Conservation (phyloP, 2,797 vertebrate genomes). For the Eulemur rubriventer region DNA sequence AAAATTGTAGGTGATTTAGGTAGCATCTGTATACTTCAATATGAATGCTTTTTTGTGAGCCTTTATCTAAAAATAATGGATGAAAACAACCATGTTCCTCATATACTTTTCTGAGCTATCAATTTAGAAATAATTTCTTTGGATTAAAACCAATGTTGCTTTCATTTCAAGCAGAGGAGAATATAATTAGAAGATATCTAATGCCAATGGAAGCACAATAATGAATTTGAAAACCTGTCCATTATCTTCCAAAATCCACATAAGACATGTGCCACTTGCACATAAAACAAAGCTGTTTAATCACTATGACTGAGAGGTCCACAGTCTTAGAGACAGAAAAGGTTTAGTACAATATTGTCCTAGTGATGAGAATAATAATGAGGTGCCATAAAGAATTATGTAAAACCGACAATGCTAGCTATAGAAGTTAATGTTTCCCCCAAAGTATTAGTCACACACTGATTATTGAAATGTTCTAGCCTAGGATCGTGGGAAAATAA, state of each 20-base stretch:
- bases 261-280: background rate
- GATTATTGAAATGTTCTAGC: slow-evolving; percentile 26
- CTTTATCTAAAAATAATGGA: background rate
- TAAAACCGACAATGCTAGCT: background rate
- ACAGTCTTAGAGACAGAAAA: background rate
- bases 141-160: background rate
- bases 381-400: background rate
- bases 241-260: slow-evolving; percentile 50
- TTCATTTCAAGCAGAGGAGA: slow-evolving; percentile 20
- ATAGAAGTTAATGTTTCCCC: slow-evolving; percentile 38
- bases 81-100: background rate
- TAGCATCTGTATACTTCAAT: background rate
- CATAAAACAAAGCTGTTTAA: background rate
- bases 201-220: slow-evolving; percentile 28
- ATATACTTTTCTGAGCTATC: background rate
- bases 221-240: slow-evolving; percentile 47
- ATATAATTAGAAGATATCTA: slow-evolving; percentile 52
- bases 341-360: background rate
- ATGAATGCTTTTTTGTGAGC: background rate
- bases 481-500: background rate
- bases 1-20: background rate
- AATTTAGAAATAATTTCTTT: slow-evolving; percentile 44
- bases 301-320: background rate
- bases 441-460: background rate
- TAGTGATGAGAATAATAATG: slow-evolving; percentile 47